Percentiles rank a stretch among this genome's conserved stretches.
Conservation (phyloP, 2,797 vertebrate genomes). For the Gymnodraco acuticeps region DNA sequence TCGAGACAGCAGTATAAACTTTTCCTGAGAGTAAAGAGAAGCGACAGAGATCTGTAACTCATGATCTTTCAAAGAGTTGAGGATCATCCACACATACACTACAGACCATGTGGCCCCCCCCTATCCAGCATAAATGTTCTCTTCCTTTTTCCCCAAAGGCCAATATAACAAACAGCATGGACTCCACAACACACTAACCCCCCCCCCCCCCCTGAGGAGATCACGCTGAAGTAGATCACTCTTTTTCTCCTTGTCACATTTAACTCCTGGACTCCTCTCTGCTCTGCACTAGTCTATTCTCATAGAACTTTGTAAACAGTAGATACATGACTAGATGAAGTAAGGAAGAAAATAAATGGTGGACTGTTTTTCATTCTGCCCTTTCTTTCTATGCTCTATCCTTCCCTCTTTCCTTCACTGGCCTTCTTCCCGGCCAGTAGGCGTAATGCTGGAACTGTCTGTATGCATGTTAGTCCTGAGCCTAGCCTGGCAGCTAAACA, state of each 20-base stretch:
- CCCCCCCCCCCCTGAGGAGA: constrained; percentile 16
- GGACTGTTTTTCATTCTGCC: constrained; percentile 3
- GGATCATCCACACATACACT: constrained; percentile 53
- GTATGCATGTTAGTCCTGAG: constrained; percentile 46
- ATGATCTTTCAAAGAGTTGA: constrained; percentile 46
- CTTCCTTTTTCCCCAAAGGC: constrained; percentile 47
- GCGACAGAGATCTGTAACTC: constrained; percentile 37
- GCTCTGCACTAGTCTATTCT: constrained; percentile 10
- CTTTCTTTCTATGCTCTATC: constrained; percentile 20
- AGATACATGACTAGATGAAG: constrained; percentile 7
- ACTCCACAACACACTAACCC: constrained; percentile 43
- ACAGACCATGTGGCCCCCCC: constrained; percentile 43
- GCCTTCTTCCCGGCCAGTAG: constrained; percentile 52
- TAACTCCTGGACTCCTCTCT: constrained; percentile 23
- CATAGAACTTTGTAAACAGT: neutral
- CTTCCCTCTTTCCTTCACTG: constrained; percentile 28
- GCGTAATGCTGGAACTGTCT: constrained; percentile 54
- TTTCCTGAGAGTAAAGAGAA: constrained; percentile 24
- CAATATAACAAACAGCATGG: constrained; percentile 70
- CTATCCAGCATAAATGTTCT: constrained; percentile 67
- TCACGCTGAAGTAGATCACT: constrained; percentile 29
- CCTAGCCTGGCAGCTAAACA: constrained; percentile 43
- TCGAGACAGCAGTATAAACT: neutral
- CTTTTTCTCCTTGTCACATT: constrained; percentile 9
- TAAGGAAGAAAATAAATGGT: neutral